These are phyloP conservation scores for Synanceia verrucosa DNA, from an alignment of 2,797 vertebrate genomes.

Conservation along the genomic window DNA sequence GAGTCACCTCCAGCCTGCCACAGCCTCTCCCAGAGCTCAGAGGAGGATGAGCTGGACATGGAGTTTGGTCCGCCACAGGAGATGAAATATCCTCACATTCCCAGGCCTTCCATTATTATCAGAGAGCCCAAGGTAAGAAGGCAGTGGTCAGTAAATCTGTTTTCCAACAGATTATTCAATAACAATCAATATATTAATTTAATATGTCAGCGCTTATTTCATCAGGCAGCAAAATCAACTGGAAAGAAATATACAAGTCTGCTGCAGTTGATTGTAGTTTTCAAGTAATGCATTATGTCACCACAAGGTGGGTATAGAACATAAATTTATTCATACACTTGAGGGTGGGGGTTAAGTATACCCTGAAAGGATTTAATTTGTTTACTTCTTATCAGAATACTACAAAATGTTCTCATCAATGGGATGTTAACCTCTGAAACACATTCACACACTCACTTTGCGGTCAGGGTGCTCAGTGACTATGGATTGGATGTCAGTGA, in stretches of 20 bases:
- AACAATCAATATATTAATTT: background rate
- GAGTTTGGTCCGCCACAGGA: conserved; percentile 57
- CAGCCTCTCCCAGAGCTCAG: conserved; percentile 60
- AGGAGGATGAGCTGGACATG: conserved; percentile 61
- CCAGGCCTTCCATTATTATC: conserved; percentile 83
- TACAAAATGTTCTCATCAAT: conserved; percentile 5
- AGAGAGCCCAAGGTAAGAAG: conserved; percentile 70
- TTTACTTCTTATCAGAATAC: background rate
- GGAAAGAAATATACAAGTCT: background rate
- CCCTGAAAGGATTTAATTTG: background rate
- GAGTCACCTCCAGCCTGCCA: conserved; percentile 32
- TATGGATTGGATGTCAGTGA: conserved; percentile 61
- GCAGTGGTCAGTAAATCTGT: background rate
- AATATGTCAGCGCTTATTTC: background rate
- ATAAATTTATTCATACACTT: background rate
- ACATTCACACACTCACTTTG: background rate
- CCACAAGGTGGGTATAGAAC: conserved; percentile 62
- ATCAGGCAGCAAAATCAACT: background rate
- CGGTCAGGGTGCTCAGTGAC: conserved; percentile 26
- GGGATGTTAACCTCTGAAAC: background rate
- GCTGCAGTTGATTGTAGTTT: background rate
- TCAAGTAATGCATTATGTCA: conserved; percentile 27
- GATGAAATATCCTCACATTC: conserved; percentile 76
- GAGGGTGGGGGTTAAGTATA: background rate
- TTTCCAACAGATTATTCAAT: background rate